Base-by-base conservation (phyloP, 30 jellyfish, hydroid and myxozoan species). In the Pseudorhiza aurosa region DNA sequence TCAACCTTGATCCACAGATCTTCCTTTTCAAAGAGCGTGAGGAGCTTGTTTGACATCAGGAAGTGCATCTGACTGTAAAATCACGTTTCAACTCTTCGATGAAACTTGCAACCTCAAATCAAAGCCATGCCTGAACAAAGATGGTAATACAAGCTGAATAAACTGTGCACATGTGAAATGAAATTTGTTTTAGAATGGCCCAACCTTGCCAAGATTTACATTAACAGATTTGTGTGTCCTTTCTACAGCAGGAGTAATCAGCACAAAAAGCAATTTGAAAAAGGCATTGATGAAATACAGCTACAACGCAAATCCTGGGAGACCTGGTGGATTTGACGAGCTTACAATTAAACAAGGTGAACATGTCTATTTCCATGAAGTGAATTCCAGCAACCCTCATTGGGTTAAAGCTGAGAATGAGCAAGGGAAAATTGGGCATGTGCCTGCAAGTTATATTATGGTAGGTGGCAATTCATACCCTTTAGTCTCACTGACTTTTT, bases 261-360 rank as follows among this genome's bases (percentile, higher is more conserved):
- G 9, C 4, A 14, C 84, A 27, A 62, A 25, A 17, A 46, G 51
- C 24, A 58, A 35, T 40, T 30, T 30, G 14, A 42, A 25, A 26
- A 42, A 63, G 47, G 68, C 81, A 28, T 44, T 93, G 36, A 96
- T 91, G 15, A 93, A 93, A 57, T 93, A 86, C 59, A 81, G 75
- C 17, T 93, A 86, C 87, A 75, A 32, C 8, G 99, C 96, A 35
- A 85, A 93, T 46, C 96, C 96, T 14, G 94, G 56, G 0, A 62
- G 85, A 57, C 97, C 99, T 30, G 99, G 99, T 49, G 99, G 99
- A 17, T 93, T 93, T 75, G 94, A 72, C 11, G 99, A 93, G 78
- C 84, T 93, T 26, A 30, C 93, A 49, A 78, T 93, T 5, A 86
- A 53, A 39, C 97, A 87, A 58, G 95, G 96, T 0, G 99, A 93